Evolutionary conservation across 2,113 vertebrate genomes (phyloP), one percentile per base, ranked within the genome.

Genomic region (Tachysurus vachellii): DNA sequence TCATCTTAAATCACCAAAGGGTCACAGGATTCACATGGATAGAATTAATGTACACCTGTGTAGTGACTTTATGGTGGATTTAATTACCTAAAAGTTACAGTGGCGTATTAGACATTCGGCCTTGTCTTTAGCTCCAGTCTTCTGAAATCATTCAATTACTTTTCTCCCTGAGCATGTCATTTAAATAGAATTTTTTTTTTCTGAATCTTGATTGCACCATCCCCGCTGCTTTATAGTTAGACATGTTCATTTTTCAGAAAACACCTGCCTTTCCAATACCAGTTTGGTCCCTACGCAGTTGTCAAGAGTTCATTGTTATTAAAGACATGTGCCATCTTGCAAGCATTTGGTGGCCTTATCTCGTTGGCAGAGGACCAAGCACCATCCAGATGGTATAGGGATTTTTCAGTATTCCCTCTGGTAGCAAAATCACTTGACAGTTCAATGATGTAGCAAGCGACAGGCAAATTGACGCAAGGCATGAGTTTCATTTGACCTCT

Each of bases 351-450:
- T 80, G 80, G 82, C 91, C 91, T 90, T 59, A 88, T 93, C 85
- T 79, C 68, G 83, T 89, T 92, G 93, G 93, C 92, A 92, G 89
- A 82, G 90, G 87, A 90, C 90, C 88, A 89, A 83, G 88, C 88
- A 75, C 77, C 64, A 87, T 86, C 92, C 94, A 94, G 94, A 94
- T 94, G 93, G 92, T 61, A 62, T 53, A 75, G 88, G 90, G 73
- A 86, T 91, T 90, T 92, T 82, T 85, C 93, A 88, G 90, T 91
- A 79, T 91, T 89, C 90, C 87, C 91, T 84, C 88, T 76, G 85
- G 84, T 47, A 68, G 77, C 83, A 79, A 89, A 90, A 93, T 93
- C 90, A 91, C 92, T 92, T 91, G 86, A 88, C 87, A 68, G 86
- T 75, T 89, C 82, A 88, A 82, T 88, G 57, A 89, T 53, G 90